Conservation (phyloP, 2,113 vertebrate genomes). For the Myrmecobius fasciatus region DNA sequence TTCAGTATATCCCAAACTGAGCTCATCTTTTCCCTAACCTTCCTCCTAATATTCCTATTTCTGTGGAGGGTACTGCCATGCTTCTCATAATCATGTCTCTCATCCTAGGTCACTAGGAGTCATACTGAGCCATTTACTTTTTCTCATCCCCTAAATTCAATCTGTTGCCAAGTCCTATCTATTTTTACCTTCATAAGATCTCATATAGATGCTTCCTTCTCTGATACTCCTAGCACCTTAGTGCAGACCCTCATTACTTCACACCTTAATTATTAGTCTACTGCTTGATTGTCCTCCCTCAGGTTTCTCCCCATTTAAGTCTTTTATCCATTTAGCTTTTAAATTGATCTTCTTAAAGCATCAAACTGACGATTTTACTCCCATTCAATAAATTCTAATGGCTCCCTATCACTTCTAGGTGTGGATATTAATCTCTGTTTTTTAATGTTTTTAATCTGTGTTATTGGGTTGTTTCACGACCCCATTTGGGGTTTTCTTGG, state of each 20-base stretch:
- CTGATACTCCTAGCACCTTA: too few relatives aligned
- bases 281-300: too few relatives aligned
- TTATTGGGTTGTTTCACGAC: too few relatives aligned
- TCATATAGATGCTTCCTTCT: too few relatives aligned
- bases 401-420: too few relatives aligned
- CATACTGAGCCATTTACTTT: background rate
- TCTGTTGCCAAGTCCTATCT: background rate
- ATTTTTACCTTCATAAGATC: too few relatives aligned
- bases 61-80: background rate
- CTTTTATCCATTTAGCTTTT: background rate
- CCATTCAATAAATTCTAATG: too few relatives aligned
- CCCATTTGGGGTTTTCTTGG: background rate
- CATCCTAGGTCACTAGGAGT: background rate
- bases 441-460: too few relatives aligned
- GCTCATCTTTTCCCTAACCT: background rate
- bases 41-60: background rate
- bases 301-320: rapidly evolving
- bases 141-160: background rate
- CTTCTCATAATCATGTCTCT: background rate
- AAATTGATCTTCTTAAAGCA: background rate
- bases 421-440: too few relatives aligned
- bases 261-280: too few relatives aligned
- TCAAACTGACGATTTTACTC: background rate
- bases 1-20: background rate
- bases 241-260: too few relatives aligned